Conservation (phyloP, 1,140 invertebrate genomes). For the Andricus grossulariae region DNA sequence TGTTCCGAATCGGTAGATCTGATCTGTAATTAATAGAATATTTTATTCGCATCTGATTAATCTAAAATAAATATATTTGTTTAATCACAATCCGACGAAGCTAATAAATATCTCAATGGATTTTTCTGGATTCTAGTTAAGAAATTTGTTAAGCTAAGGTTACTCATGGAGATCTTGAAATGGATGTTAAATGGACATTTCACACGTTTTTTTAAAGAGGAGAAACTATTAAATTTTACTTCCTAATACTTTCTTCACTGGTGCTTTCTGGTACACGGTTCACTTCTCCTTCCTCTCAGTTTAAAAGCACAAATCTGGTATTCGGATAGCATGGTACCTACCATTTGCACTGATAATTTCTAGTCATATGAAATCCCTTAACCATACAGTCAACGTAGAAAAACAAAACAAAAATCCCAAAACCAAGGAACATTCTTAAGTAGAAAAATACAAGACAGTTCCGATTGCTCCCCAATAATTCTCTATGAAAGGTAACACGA, state of each 20-base stretch:
- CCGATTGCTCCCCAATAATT: background rate
- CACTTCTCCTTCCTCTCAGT: conserved; percentile 75
- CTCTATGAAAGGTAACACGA: conserved; percentile 4
- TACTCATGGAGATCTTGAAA: conserved; percentile 11
- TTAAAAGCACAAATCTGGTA: conserved; percentile 66
- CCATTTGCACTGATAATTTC: conserved; percentile 48
- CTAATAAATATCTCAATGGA: too few species aligned
- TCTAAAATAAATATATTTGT: background rate
- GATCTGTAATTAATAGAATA: conserved; percentile 23
- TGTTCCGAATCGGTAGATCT: background rate
- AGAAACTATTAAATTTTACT: background rate
- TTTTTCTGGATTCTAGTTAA: too few species aligned
- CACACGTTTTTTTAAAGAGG: background rate
- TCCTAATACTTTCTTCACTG: conserved; percentile 7
- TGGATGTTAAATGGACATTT: conserved; percentile 21
- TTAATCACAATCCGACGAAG: background rate
- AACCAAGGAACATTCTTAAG: conserved; percentile 51
- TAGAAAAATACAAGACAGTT: conserved; percentile 11
- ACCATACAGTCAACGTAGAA: conserved; percentile 55
- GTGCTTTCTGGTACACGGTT: conserved; percentile 60
- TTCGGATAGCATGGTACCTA: conserved; percentile 59
- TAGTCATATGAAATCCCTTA: conserved; percentile 55
- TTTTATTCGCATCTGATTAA: background rate
- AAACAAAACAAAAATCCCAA: conserved; percentile 59
- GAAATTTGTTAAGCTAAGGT: background rate